Conservation (phyloP, 2,113 vertebrate species). For the Chascanopsetta lugubris region DNA sequence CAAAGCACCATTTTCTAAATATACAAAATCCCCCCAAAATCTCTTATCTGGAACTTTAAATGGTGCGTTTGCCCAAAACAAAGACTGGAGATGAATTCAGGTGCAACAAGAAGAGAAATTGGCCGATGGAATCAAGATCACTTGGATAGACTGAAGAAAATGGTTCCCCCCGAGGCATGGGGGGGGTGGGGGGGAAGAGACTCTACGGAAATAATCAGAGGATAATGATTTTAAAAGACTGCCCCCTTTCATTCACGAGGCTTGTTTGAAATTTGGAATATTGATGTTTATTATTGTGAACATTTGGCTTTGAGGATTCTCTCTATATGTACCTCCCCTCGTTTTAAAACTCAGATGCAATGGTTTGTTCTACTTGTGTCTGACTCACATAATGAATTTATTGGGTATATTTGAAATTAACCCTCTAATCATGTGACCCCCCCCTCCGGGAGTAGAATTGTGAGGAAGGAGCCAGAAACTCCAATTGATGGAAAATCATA, state of each 20-base stretch:
- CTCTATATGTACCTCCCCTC: background rate
- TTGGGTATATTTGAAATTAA: background rate
- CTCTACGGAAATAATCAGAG: slow-evolving; percentile 32
- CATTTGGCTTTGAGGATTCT: background rate
- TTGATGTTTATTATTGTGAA: slow-evolving; percentile 5
- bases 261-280: background rate
- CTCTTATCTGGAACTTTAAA: slow-evolving; percentile 8
- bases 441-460: background rate
- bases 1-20: slow-evolving; percentile 3
- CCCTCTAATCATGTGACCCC: background rate
- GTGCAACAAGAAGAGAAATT: slow-evolving; percentile 18
- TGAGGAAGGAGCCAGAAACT: background rate
- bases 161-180: slow-evolving; percentile 5
- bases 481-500: background rate
- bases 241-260: slow-evolving; percentile 15
- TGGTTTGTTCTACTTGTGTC: background rate
- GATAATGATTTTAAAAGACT: slow-evolving; percentile 42
- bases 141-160: slow-evolving; percentile 2
- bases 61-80: slow-evolving; percentile 9
- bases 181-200: slow-evolving; percentile 33
- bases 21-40: background rate
- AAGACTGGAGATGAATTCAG: slow-evolving; percentile 11
- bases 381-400: background rate
- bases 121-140: background rate
- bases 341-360: background rate